Percentiles rank a stretch among this genome's conserved stretches.
Evolutionary conservation across 2,888 invertebrate species (phyloP).

Genomic region (Coelogynopora nodosa): DNA sequence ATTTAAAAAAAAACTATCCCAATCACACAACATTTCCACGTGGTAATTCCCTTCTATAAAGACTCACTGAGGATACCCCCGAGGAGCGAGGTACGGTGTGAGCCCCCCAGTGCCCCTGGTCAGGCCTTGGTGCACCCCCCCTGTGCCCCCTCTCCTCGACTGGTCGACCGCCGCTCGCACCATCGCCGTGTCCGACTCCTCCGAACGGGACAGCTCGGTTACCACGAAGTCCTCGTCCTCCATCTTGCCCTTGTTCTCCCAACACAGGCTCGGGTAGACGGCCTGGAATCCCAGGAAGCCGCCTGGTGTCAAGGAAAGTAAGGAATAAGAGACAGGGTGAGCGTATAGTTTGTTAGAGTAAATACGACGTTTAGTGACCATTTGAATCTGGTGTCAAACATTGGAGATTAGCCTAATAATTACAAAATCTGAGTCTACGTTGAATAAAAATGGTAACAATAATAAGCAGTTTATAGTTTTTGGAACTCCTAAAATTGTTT

Average conservation of each 20-base stretch:
- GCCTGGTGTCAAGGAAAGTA: conserved; percentile 32
- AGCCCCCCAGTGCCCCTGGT: conserved; percentile 1
- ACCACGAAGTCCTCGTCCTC: conserved; percentile 39
- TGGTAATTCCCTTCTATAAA: too few relatives aligned
- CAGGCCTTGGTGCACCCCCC: background rate
- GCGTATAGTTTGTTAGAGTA: too few relatives aligned
- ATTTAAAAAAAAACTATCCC: too few relatives aligned
- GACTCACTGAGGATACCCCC: conserved; percentile 15
- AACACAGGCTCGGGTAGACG: conserved; percentile 24
- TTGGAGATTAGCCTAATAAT: too few relatives aligned
- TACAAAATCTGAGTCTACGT: too few relatives aligned
- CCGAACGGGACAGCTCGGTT: background rate
- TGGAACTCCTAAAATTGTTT: too few relatives aligned
- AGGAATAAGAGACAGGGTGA: background rate
- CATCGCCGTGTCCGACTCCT: background rate
- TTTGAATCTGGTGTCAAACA: too few relatives aligned
- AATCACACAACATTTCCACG: too few relatives aligned
- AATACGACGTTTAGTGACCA: too few relatives aligned
- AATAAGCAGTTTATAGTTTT: too few relatives aligned
- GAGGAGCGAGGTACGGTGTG: background rate
- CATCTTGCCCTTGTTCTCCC: conserved; percentile 39
- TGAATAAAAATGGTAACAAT: too few relatives aligned
- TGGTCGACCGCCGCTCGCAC: background rate
- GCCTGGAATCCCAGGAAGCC: conserved; percentile 38
- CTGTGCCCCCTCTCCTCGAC: background rate